Evolutionary conservation across 1,140 invertebrate genomes (phyloP).

Genomic region (Lasaia peninsularis): DNA sequence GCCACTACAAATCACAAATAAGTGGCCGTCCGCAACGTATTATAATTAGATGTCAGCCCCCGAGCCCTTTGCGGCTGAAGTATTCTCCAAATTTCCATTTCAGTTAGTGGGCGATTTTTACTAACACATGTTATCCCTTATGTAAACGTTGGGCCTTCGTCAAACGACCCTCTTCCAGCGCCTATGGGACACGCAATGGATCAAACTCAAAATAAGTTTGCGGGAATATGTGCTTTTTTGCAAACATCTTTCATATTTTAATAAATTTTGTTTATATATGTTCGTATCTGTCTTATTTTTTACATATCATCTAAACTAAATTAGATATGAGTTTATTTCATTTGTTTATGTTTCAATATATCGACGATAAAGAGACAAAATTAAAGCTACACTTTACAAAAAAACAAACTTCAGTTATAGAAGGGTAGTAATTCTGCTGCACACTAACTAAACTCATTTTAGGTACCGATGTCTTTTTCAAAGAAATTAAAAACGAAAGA

Average conservation of each 20-base stretch:
- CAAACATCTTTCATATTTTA: conserved; percentile 11
- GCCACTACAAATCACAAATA: conserved; percentile 5
- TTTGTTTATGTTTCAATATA: too few relatives aligned
- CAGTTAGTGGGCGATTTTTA: conserved; percentile 32
- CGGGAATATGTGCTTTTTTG: conserved; percentile 12
- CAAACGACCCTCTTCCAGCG: conserved; percentile 4
- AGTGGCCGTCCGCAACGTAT: conserved; percentile 7
- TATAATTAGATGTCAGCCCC: conserved; percentile 20
- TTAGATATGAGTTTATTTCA: too few relatives aligned
- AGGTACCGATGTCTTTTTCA: too few relatives aligned
- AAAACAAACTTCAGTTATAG: too few relatives aligned
- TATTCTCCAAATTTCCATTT: conserved; percentile 35
- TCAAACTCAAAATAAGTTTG: conserved; percentile 31
- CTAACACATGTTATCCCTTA: conserved; percentile 54
- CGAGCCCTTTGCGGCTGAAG: conserved; percentile 18
- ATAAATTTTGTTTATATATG: not conserved
- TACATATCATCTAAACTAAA: conserved; percentile 10
- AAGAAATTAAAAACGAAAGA: too few relatives aligned
- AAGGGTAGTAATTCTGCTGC: too few relatives aligned
- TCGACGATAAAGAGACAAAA: too few relatives aligned
- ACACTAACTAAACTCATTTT: too few relatives aligned
- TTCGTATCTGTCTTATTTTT: not conserved
- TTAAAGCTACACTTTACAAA: too few relatives aligned
- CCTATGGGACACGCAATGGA: conserved; percentile 24
- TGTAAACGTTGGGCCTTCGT: conserved; percentile 44